Evolutionary conservation across 2,113 vertebrate species (phyloP).

Genomic region (Neolamprologus brichardi): DNA sequence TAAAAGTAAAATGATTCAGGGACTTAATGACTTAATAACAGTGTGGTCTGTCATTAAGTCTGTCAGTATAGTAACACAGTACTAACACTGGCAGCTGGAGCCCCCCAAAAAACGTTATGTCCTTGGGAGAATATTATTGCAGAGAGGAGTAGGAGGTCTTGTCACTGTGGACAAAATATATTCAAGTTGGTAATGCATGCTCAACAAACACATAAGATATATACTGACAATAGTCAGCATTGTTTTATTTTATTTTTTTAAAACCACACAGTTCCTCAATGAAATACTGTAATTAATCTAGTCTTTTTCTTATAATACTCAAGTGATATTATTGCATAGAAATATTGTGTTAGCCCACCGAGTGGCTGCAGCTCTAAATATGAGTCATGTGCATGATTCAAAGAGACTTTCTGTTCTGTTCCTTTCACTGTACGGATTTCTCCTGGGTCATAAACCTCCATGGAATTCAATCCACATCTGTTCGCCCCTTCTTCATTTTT

Average conservation of each 20-base stretch:
- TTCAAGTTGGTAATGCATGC: not conserved
- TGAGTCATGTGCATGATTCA: not conserved
- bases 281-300: not conserved
- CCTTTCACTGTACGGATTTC: not conserved
- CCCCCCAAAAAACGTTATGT: not conserved
- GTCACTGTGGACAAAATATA: not conserved
- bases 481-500: not conserved
- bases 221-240: not conserved
- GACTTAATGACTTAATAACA: not conserved
- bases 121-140: not conserved
- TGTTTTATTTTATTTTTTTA: not conserved
- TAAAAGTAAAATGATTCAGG: not conserved
- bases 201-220: not conserved
- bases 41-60: not conserved
- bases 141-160: not conserved
- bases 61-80: not conserved
- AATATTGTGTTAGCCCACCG: not conserved
- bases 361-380: not conserved
- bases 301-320: not conserved
- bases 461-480: slow-evolving; percentile 19
- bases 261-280: not conserved
- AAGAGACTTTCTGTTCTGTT: not conserved
- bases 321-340: not conserved
- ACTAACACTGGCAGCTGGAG: not conserved
- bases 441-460: not conserved